Conservation (phyloP, 2,113 vertebrate genomes). For the Otis tarda region DNA sequence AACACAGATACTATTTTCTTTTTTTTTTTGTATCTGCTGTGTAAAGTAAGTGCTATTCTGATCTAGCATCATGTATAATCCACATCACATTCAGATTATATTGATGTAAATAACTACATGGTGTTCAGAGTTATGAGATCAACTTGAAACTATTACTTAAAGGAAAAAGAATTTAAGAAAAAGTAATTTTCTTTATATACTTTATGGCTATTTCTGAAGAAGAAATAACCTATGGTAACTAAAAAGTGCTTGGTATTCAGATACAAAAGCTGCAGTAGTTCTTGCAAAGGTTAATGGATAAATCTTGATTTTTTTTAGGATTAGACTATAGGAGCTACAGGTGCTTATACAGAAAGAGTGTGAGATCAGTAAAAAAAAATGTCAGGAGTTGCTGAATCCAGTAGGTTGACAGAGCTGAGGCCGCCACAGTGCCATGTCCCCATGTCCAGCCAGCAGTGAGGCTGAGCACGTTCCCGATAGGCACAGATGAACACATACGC, state of each 20-base stretch:
- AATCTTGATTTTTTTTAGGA: background rate
- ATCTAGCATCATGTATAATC: background rate
- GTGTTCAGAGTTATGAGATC: background rate
- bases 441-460: background rate
- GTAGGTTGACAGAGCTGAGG: background rate
- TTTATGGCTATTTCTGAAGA: background rate
- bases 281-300: background rate
- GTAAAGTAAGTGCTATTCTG: background rate
- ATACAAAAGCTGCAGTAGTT: background rate
- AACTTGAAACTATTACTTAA: background rate
- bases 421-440: background rate
- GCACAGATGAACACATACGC: background rate
- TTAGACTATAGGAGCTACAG: background rate
- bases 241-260: background rate
- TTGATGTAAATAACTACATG: background rate
- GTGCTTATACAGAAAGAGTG: background rate
- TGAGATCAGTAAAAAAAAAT: background rate
- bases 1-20: background rate
- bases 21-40: background rate
- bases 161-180: background rate
- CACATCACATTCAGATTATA: background rate
- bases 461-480: accelerated
- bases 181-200: background rate
- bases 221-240: background rate
- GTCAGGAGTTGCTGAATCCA: background rate